Evolutionary conservation across 2,888 invertebrate species (phyloP), one percentile per base, ranked within the genome.

Genomic region (Reticulitermes lucifugus): DNA sequence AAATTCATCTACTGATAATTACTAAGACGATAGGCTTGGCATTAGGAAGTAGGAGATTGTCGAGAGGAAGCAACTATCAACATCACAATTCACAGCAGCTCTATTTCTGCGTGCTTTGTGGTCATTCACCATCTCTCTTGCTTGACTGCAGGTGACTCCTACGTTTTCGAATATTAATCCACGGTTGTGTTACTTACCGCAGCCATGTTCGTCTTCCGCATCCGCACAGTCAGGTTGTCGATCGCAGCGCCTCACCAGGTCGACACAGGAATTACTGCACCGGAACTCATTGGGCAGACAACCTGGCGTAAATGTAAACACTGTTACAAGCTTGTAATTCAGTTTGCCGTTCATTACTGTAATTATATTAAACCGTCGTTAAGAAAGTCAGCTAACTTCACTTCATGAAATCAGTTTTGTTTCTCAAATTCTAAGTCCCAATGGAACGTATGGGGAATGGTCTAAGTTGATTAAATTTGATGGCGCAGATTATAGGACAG

Each of bases 201-300:
- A 92, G 84, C 90, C 89, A 10, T 88, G 85, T 87, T 92, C 92
- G 87, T 92, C 92, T 75, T 89, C 89, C 5, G 89, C 91, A 60
- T 89, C 89, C 0, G 89, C 89, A 86, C 92, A 92, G 88, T 92
- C 91, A 0, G 83, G 51, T 14, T 88, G 87, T 7, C 89, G 88
- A 88, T 92, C 91, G 87, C 92, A 92, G 41, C 91, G 87, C 73
- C 89, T 89, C 84, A 91, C 89, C 80, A 90, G 82, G 87, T 91
- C 91, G 51, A 92, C 90, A 87, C 92, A 92, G 35, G 88, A 88
- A 88, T 89, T 89, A 84, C 90, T 90, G 87, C 92, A 92, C 83
- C 90, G 90, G 87, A 91, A 91, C 88, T 92, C 91, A 81, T 90
- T 90, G 10, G 90, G 90, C n/a, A 91, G 88, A 86, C 92, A 92